Conservation (phyloP, 2,797 vertebrate species). For the Hozukius guyotensis region DNA sequence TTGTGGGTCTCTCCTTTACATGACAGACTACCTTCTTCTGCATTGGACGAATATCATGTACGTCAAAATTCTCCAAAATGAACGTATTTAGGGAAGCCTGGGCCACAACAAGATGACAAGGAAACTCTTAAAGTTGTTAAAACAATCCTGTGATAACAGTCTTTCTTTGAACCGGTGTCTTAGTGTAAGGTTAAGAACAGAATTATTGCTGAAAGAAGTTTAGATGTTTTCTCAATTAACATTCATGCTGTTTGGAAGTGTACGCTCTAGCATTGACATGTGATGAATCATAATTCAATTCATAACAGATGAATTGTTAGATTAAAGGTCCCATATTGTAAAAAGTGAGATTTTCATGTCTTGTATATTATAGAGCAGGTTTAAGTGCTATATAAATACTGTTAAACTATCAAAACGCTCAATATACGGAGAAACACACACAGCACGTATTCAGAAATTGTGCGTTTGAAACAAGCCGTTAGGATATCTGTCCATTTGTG, state of each 20-base stretch:
- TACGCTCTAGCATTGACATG: neutral
- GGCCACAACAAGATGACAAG: neutral
- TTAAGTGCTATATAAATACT: no score
- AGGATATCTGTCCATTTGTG: no score
- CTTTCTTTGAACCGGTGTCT: neutral
- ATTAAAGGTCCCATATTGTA: neutral
- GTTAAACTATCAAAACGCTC: no score
- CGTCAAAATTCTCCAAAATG: neutral
- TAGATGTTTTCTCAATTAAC: no score
- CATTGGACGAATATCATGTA: neutral
- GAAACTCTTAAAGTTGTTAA: neutral
- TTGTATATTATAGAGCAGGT: no score
- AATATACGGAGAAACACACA: no score
- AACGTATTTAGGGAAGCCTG: neutral
- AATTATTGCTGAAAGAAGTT: neutral
- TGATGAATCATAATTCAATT: neutral
- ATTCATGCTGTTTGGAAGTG: neutral
- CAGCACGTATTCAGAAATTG: no score
- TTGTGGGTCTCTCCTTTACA: neutral
- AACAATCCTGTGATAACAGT: neutral
- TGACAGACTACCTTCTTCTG: neutral
- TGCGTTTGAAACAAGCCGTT: no score
- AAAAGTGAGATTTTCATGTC: no score
- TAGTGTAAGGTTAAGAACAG: neutral
- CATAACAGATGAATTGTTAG: neutral